These are phyloP conservation scores for Babylonia areolata DNA, from an alignment of 1,140 invertebrate genomes.

Conservation along the genomic window DNA sequence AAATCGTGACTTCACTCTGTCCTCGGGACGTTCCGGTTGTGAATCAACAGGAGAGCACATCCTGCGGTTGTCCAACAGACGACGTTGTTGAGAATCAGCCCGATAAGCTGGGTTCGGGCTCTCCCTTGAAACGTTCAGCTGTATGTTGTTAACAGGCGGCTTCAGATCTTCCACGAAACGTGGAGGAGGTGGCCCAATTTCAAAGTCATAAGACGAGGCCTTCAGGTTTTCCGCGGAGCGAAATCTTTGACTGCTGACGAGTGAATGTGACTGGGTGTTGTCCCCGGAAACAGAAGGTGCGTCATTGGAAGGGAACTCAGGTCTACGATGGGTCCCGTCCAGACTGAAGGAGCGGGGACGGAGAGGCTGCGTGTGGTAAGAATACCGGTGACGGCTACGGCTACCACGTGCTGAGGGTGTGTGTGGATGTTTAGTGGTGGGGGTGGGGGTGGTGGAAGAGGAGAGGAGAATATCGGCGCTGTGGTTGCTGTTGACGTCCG, in stretches of 20 bases:
- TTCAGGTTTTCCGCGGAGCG: neutral
- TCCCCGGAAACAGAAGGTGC: neutral
- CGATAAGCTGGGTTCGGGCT: neutral
- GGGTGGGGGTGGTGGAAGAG: constrained; percentile 41
- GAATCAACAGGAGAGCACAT: neutral
- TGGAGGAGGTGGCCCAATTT: neutral
- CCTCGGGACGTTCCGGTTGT: neutral
- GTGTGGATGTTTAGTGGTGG: no score
- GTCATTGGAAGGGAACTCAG: neutral
- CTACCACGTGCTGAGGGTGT: neutral
- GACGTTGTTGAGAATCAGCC: neutral
- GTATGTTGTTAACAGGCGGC: neutral
- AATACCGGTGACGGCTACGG: constrained; percentile 51
- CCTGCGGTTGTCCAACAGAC: neutral
- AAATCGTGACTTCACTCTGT: neutral
- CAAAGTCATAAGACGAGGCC: neutral
- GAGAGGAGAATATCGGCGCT: constrained; percentile 49
- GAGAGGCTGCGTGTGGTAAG: constrained; percentile 44
- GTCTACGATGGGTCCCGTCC: constrained; percentile 8
- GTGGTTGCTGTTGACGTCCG: constrained; percentile 53
- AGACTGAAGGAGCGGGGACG: constrained; percentile 26
- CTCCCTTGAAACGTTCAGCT: neutral
- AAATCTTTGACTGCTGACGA: neutral
- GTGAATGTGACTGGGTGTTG: neutral
- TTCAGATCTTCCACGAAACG: neutral